Conservation (phyloP, 1,140 invertebrate genomes). For the Acromyrmex heyeri region DNA sequence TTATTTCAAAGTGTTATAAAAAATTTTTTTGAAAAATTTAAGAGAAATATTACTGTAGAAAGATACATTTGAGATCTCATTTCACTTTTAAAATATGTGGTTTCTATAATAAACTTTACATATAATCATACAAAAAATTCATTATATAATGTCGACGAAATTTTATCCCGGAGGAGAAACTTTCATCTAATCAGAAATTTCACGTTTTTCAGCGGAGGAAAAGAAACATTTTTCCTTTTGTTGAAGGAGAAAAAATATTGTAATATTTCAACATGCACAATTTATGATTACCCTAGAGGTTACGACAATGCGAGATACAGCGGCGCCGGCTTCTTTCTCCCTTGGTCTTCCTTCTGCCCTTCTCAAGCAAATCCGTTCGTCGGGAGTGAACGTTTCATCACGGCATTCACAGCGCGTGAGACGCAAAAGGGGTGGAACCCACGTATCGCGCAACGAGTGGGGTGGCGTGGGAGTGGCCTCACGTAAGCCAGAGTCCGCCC, state of each 20-base stretch:
- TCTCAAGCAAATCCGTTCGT: slow-evolving; percentile 54
- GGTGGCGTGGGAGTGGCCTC: slow-evolving; percentile 66
- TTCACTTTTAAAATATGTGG: neutral
- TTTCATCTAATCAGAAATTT: slow-evolving; percentile 10
- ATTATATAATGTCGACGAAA: neutral
- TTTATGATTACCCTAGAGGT: slow-evolving; percentile 56
- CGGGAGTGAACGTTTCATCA: slow-evolving; percentile 46
- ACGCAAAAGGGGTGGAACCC: slow-evolving; percentile 19
- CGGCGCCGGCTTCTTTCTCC: slow-evolving; percentile 53
- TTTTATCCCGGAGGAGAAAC: neutral
- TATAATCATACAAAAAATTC: neutral
- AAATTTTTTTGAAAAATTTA: neutral
- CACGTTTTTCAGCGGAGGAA: neutral
- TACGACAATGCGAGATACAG: slow-evolving; percentile 57
- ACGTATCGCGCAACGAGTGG: slow-evolving; percentile 8
- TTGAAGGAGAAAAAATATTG: neutral
- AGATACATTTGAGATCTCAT: neutral
- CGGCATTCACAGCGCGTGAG: neutral
- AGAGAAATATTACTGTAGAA: neutral
- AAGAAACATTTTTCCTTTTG: neutral
- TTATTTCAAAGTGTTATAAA: neutral
- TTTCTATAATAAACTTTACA: neutral
- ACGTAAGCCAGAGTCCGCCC: slow-evolving; percentile 70
- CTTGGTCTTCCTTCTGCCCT: slow-evolving; percentile 34
- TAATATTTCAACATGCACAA: slow-evolving; percentile 28